phyloP scores from a whole-genome alignment of 2,113 vertebrate genomes.

The Salvelinus fontinalis region DNA sequence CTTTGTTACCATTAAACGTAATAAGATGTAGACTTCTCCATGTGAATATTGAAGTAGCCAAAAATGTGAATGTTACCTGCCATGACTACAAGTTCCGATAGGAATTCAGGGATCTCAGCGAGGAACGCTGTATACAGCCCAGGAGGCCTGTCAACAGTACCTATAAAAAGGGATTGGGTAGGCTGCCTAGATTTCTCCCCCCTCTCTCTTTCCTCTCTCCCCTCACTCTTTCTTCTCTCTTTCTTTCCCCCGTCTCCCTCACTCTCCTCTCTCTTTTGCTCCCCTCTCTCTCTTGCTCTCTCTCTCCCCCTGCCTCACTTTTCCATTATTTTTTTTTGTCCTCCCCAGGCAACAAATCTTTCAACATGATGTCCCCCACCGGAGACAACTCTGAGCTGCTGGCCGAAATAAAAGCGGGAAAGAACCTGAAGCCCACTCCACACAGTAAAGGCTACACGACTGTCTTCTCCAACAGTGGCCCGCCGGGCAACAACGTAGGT shows the following conservation, averaged over 20 bases:
- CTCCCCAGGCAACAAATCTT: conserved; percentile 90
- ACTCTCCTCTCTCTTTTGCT: conserved; percentile 22
- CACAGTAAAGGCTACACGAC: conserved; percentile 95
- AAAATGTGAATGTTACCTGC: too few relatives aligned
- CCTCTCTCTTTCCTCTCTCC: conserved; percentile 19
- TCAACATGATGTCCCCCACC: conserved; percentile 99
- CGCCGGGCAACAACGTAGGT: conserved; percentile 79
- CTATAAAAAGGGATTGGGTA: not conserved
- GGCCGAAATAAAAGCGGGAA: conserved; percentile 98
- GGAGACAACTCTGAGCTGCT: conserved; percentile 96
- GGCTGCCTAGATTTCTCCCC: not conserved
- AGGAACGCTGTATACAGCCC: too few relatives aligned
- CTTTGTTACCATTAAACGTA: too few relatives aligned
- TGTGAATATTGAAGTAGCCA: too few relatives aligned
- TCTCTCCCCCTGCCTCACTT: conserved; percentile 11
- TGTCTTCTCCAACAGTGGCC: conserved; percentile 84
- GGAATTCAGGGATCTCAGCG: too few relatives aligned
- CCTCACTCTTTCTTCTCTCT: conserved; percentile 26
- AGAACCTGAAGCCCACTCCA: conserved; percentile 91
- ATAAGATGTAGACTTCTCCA: too few relatives aligned
- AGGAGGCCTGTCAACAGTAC: too few relatives aligned
- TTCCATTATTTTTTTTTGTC: conserved; percentile 39
- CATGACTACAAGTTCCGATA: too few relatives aligned
- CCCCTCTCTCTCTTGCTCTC: conserved; percentile 8
- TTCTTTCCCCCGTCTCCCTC: not conserved